Evolutionary conservation across 2,797 vertebrate genomes (phyloP), one percentile per base, ranked within the genome.

Genomic region (Thaleichthys pacificus): DNA sequence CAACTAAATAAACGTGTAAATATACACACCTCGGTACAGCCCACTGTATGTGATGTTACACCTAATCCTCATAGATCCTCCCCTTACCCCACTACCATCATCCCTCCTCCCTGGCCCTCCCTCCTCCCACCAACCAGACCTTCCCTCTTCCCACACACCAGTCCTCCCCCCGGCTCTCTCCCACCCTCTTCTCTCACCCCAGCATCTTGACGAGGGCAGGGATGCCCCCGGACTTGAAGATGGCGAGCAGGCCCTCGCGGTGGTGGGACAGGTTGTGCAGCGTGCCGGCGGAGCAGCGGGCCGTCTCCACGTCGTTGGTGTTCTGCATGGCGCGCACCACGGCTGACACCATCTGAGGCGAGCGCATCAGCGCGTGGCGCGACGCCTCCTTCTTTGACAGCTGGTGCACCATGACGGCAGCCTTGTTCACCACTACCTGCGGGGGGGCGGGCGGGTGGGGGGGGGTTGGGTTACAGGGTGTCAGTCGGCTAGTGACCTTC

Each of bases 291-390:
- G 97, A 98, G 78, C 97, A 99, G 60, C 98, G 96, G 5, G 98
- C 98, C 0, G 98, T 99, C 86, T 99, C 98, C 78, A 99, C 95
- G 3, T 99, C 98, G 0, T 93, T 96, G 5, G 97, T 99, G 72
- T 98, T 99, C 84, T 99, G 98, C 97, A 99, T 99, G 88, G 98
- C 98, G 72, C 97, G 96, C 3, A 99, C 98, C 1, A 99, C 96
- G 2, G 98, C 98, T 2, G 98, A 99, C 66, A 99, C 97, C 97
- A 99, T 98, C 83, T 99, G 98, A 58, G 98, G 98, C 7, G 97
- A 99, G 62, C 97, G 95, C 97, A 99, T 98, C 79, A 99, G 97
- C 60, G 98, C 97, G 0, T 99, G 98, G 77, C 98, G 96, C 15
- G 97, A 99, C 0, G 98, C 97, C 87, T 99, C 98, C 86, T 99